Base-by-base conservation (phyloP, 2,797 vertebrate species). In the Sus cebifrons region DNA sequence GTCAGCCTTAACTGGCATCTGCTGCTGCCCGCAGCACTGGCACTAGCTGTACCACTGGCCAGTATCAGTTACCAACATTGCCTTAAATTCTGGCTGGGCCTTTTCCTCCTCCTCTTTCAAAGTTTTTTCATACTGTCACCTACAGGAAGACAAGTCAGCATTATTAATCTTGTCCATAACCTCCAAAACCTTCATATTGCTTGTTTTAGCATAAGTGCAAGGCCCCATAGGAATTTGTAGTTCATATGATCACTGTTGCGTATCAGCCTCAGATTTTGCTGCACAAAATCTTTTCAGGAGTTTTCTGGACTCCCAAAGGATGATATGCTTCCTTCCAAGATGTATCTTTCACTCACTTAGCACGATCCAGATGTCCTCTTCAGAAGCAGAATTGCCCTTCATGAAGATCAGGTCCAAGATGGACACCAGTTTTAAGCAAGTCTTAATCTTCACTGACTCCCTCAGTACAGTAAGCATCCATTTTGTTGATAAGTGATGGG, bases 71-170 rank as follows among this genome's bases (percentile, higher is more conserved):
- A 58, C 4, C 25, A 56, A 11, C n/a, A 44, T 75, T 65, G 20
- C 32, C 81, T 92, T 64, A 85, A 92, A 77, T 85, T 75, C n/a
- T 67, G 70, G 13, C 25, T 67, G 70, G 60, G 67, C 32, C 58
- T 27, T 77, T 32, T 58, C 49, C 60, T 85, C 32, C 36, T 75
- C 49, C 29, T 75, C 70, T 75, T 18, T 67, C 70, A 77, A n/a
- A 49, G 44, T 4, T 32, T 75, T 18, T 92, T 65, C 21, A 64
- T 16, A n/a, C 13, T 67, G 18, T 25, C 14, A 67, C 27, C 36
- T 77, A 20, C 56, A n/a, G 62, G 58, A 75, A 65, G 29, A 68
- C 25, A 77, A 40, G 36, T 86, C 25, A 64, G 64, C 4, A 54
- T 93, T 60, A 70, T 86, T 29, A 52, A 87, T 73, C 40, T 81